Percentiles rank a stretch among this genome's conserved stretches.
Evolutionary conservation across 2,888 invertebrate genomes (phyloP).

Genomic region (Epinotia nisella): DNA sequence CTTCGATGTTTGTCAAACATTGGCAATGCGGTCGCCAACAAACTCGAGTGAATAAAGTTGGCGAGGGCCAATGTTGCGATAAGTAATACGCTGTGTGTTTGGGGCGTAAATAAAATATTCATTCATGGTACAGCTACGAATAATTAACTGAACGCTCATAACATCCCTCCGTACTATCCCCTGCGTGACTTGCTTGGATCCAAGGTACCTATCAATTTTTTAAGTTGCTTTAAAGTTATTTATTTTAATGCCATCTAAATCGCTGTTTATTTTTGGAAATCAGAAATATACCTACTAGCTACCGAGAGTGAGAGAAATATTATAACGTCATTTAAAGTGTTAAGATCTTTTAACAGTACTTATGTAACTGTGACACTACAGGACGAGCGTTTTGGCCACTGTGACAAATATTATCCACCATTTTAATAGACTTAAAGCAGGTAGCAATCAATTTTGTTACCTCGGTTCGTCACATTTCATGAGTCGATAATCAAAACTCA

Average conservation of each 20-base stretch:
- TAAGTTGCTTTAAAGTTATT: background rate
- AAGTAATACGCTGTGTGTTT: background rate
- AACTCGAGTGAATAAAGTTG: background rate
- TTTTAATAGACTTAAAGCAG: too few species aligned
- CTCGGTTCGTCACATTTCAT: too few species aligned
- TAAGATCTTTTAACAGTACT: too few species aligned
- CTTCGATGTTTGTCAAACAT: slow-evolving; percentile 3
- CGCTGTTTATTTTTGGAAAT: background rate
- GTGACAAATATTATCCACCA: too few species aligned
- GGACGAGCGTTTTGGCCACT: too few species aligned
- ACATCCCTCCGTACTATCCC: background rate
- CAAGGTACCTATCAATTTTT: background rate
- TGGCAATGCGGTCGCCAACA: background rate
- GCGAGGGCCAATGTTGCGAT: background rate
- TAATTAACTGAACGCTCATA: background rate
- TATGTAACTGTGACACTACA: too few species aligned
- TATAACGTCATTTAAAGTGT: too few species aligned
- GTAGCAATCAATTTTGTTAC: too few species aligned
- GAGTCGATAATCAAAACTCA: too few species aligned
- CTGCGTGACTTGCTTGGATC: background rate
- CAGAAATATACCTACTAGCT: background rate
- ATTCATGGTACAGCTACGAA: background rate
- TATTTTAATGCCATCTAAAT: background rate
- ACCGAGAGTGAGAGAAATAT: background rate
- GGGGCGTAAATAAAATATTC: background rate